Conservation (phyloP, 2,797 vertebrate genomes). For the Myotis pilosus region DNA sequence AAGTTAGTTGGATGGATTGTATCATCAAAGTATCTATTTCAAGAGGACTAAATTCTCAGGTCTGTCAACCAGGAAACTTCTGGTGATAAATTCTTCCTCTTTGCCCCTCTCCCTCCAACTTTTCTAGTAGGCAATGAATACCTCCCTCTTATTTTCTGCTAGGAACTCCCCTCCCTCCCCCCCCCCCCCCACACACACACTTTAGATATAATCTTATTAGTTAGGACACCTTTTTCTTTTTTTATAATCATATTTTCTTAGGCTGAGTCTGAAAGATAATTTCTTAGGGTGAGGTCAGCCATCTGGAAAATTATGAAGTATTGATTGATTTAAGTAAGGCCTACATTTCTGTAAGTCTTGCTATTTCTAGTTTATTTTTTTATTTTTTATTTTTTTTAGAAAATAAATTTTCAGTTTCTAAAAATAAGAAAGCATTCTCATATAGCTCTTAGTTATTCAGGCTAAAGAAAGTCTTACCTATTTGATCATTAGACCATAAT, state of each 20-base stretch:
- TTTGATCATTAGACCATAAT: constrained; percentile 31
- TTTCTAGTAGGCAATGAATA: not conserved
- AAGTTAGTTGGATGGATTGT: constrained; percentile 1
- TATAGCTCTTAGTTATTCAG: not conserved
- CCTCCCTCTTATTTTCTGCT: not conserved
- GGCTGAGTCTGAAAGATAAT: not conserved
- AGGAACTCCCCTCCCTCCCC: not conserved
- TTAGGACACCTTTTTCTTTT: not conserved
- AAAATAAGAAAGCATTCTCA: constrained; percentile 28
- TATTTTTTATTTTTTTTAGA: not conserved
- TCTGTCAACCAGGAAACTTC: not conserved
- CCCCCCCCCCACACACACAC: not conserved
- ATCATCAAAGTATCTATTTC: not conserved
- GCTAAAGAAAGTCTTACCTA: not conserved
- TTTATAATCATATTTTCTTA: not conserved
- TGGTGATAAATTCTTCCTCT: constrained; percentile 30
- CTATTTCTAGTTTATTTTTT: constrained; percentile 2
- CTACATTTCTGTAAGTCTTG: constrained; percentile 33
- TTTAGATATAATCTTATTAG: not conserved
- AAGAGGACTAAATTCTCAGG: not conserved
- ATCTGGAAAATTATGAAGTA: not conserved
- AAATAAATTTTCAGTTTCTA: not conserved
- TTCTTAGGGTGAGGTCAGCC: constrained; percentile 13
- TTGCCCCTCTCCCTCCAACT: not conserved
- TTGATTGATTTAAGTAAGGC: not conserved